Evolutionary conservation across 2,797 vertebrate species (phyloP).

Genomic region (Oreochromis mossambicus): DNA sequence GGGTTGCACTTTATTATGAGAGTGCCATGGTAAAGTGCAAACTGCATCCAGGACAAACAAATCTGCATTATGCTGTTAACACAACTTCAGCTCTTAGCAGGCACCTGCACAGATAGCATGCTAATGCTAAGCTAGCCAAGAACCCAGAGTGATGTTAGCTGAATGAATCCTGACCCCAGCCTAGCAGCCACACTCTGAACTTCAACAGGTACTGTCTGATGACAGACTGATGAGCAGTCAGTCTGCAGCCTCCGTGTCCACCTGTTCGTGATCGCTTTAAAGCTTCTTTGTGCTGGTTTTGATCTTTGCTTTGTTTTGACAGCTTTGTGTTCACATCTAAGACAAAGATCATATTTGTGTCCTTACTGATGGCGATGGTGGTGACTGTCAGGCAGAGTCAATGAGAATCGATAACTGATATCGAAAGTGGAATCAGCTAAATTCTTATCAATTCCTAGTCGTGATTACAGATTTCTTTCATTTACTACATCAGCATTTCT

Average conservation of each 20-base stretch:
- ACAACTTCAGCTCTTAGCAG: background rate
- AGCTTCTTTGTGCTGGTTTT: background rate
- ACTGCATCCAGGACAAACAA: background rate
- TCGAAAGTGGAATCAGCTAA: background rate
- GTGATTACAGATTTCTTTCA: background rate
- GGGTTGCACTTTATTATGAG: background rate
- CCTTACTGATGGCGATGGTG: background rate
- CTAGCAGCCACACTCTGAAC: background rate
- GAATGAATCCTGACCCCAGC: background rate
- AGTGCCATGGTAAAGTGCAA: background rate
- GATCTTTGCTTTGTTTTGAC: background rate
- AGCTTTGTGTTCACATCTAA: background rate
- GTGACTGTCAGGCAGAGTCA: background rate
- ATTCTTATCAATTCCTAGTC: background rate
- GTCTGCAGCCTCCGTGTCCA: background rate
- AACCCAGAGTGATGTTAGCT: background rate
- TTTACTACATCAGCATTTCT: background rate
- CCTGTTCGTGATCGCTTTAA: background rate
- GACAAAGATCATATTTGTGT: background rate
- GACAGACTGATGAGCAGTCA: background rate
- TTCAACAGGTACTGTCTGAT: background rate
- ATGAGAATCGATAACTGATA: background rate
- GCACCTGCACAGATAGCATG: background rate
- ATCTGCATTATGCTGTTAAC: background rate
- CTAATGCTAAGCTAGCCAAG: background rate